Evolutionary conservation across 37 sponge, comb jelly and placozoan species (phyloP).

Genomic region (Spongilla lacustris): DNA sequence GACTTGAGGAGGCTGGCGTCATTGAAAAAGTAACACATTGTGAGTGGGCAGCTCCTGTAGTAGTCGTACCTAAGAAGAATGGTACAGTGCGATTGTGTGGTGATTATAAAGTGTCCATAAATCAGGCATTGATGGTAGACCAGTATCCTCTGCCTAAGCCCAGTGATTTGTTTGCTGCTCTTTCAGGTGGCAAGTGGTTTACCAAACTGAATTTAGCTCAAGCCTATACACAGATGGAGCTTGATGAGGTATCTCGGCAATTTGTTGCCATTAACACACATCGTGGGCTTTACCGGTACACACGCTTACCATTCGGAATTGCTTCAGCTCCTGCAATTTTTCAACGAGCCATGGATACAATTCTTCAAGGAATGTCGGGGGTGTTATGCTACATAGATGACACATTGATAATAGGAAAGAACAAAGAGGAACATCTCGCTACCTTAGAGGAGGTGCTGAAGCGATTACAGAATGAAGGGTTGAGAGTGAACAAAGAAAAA

Average conservation of each 20-base stretch:
- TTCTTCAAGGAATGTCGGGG: slow-evolving; percentile 47
- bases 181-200: slow-evolving; percentile 31
- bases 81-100: slow-evolving; percentile 33
- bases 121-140: slow-evolving; percentile 24
- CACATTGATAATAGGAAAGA: slow-evolving; percentile 2
- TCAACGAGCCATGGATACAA: slow-evolving; percentile 39
- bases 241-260: neutral
- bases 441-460: slow-evolving; percentile 25
- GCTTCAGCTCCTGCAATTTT: slow-evolving; percentile 29
- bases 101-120: slow-evolving; percentile 50
- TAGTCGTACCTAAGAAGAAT: slow-evolving; percentile 38
- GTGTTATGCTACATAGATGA: slow-evolving; percentile 32
- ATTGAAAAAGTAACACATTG: neutral
- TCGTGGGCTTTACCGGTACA: slow-evolving; percentile 17
- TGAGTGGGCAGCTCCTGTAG: slow-evolving; percentile 47
- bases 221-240: slow-evolving; percentile 2
- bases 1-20: slow-evolving; percentile 21
- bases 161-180: slow-evolving; percentile 31
- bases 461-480: slow-evolving; percentile 13
- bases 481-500: slow-evolving; percentile 28
- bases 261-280: slow-evolving; percentile 25
- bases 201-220: slow-evolving; percentile 36
- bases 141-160: slow-evolving; percentile 35
- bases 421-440: slow-evolving; percentile 4
- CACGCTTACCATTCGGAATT: slow-evolving; percentile 14